Conservation (phyloP, 2,888 invertebrate genomes). For the Meloe dianella region DNA sequence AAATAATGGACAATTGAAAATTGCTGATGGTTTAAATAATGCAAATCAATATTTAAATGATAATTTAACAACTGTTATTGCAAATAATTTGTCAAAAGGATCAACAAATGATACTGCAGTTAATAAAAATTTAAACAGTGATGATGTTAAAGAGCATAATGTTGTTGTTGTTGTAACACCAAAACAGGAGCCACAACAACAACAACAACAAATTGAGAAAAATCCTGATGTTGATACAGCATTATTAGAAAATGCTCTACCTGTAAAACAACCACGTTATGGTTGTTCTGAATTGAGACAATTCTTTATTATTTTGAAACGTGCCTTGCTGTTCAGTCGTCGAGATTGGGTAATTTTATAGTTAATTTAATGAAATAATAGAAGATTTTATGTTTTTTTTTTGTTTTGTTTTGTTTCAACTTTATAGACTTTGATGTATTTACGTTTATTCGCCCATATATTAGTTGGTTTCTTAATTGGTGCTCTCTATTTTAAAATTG, state of each 20-base stretch:
- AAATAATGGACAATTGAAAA: slow-evolving; percentile 56
- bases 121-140: slow-evolving; percentile 61
- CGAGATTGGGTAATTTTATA: slow-evolving; percentile 82
- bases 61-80: slow-evolving; percentile 41
- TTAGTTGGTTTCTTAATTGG: slow-evolving; percentile 94
- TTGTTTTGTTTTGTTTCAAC: slow-evolving; percentile 42
- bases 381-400: not conserved
- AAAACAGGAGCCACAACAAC: no score
- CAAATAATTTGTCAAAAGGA: slow-evolving; percentile 61
- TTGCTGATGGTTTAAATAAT: slow-evolving; percentile 60
- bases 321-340: slow-evolving; percentile 83
- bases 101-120: slow-evolving; percentile 61
- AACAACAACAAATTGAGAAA: slow-evolving; percentile 56
- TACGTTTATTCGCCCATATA: slow-evolving; percentile 92
- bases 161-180: not conserved
- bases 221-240: slow-evolving; percentile 73
- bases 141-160: slow-evolving; percentile 66
- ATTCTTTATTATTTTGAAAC: slow-evolving; percentile 86
- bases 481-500: slow-evolving; percentile 93
- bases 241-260: slow-evolving; percentile 66
- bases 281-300: slow-evolving; percentile 83
- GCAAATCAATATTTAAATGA: slow-evolving; percentile 49
- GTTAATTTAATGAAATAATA: no score
- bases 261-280: slow-evolving; percentile 73
- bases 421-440: slow-evolving; percentile 96